These are phyloP conservation scores for Mesorhabditis spiculigera DNA, from an alignment of 2,888 invertebrate genomes.

Conservation along the genomic window DNA sequence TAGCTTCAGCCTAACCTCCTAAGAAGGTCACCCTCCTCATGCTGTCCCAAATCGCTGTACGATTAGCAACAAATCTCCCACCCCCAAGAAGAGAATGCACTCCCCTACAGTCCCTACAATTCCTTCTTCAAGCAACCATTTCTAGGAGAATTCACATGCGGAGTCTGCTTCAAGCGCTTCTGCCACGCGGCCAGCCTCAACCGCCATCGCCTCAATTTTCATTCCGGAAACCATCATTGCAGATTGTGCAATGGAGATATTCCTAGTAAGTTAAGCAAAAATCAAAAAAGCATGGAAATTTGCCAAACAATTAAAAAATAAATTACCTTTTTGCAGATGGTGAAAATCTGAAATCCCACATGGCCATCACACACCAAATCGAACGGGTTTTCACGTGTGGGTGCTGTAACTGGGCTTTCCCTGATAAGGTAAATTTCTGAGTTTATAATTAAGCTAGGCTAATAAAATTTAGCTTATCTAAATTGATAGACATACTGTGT, in stretches of 20 bases:
- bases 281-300: neutral
- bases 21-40: neutral
- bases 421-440: conserved; percentile 28
- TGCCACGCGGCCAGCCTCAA: conserved; percentile 42
- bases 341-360: conserved; percentile 40
- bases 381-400: conserved; percentile 40
- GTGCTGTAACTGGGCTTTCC: conserved; percentile 49
- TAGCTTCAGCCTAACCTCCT: neutral
- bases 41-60: neutral
- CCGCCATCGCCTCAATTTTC: conserved; percentile 43
- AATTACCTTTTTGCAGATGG: conserved; percentile 22
- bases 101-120: too few species aligned
- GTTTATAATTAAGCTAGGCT: neutral
- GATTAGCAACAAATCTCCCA: too few species aligned
- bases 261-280: conserved; percentile 15
- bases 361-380: conserved; percentile 25
- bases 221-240: conserved; percentile 40
- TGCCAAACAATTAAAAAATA: neutral
- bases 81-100: too few species aligned
- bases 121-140: neutral
- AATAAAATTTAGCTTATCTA: neutral
- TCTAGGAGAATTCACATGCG: conserved; percentile 41
- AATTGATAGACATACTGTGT: neutral
- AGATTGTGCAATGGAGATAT: conserved; percentile 28
- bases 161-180: conserved; percentile 42